These are phyloP conservation scores for Pachycephus smyrnensis DNA, from an alignment of 2,888 invertebrate genomes.

Conservation along the genomic window DNA sequence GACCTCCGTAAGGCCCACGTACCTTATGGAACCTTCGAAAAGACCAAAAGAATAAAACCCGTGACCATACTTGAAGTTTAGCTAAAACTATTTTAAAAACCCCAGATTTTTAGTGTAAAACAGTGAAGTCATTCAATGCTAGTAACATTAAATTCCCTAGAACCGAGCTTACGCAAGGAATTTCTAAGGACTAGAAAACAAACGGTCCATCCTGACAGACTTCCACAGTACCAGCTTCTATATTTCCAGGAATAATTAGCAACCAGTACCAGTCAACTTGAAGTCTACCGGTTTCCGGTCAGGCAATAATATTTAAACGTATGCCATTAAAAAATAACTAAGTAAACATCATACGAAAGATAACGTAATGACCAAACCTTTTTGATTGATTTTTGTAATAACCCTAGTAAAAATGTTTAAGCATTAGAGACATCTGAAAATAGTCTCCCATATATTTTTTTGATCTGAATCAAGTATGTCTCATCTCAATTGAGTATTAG, in stretches of 20 bases:
- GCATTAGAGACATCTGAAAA: not conserved
- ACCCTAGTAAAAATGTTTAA: not conserved
- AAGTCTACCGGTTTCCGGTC: not conserved
- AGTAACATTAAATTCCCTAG: not conserved
- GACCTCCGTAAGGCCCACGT: slow-evolving; percentile 22
- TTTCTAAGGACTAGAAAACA: not conserved
- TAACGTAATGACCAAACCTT: not conserved
- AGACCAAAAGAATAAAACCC: not conserved
- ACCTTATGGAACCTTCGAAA: slow-evolving; percentile 8
- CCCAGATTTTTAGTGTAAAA: not conserved
- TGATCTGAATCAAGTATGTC: not conserved
- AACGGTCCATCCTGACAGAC: not conserved
- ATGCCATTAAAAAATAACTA: not conserved
- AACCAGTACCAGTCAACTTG: not conserved
- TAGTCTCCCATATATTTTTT: not conserved
- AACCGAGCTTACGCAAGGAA: not conserved
- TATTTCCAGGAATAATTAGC: not conserved
- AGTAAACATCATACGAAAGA: not conserved
- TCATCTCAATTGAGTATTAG: not conserved
- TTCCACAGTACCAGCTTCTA: not conserved
- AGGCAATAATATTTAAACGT: not conserved
- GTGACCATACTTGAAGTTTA: not conserved
- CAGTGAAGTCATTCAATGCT: not conserved
- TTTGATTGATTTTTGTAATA: not conserved
- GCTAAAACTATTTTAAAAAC: not conserved